These are phyloP conservation scores for Patella ulyssiponensis DNA, from an alignment of 2,888 invertebrate species.

Conservation along the genomic window DNA sequence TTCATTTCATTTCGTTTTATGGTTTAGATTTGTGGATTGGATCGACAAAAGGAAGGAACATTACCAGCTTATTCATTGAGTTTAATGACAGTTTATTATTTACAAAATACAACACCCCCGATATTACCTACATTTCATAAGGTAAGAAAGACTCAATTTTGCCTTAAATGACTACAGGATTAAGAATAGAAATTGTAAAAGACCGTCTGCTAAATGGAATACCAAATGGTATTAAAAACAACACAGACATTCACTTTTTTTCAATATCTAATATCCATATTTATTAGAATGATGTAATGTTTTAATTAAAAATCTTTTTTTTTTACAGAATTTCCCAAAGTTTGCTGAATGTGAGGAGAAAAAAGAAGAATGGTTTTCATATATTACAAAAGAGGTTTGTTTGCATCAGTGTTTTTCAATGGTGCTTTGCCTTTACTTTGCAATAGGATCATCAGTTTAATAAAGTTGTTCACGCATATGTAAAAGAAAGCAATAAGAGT, in stretches of 20 bases:
- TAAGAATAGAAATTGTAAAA: too few species aligned
- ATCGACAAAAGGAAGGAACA: conserved; percentile 73
- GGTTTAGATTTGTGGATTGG: conserved; percentile 72
- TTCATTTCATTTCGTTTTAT: too few species aligned
- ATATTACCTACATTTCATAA: conserved; percentile 74
- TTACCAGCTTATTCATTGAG: conserved; percentile 74
- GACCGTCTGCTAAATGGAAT: too few species aligned
- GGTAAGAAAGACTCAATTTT: conserved; percentile 46
- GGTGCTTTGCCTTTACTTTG: neutral
- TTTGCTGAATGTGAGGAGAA: conserved; percentile 5
- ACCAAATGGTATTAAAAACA: too few species aligned
- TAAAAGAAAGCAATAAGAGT: too few species aligned
- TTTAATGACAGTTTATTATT: conserved; percentile 74
- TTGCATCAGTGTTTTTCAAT: neutral
- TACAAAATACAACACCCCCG: conserved; percentile 72
- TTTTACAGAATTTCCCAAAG: conserved; percentile 8
- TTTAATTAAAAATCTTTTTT: neutral
- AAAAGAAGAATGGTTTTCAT: conserved; percentile 10
- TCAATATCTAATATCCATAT: too few species aligned
- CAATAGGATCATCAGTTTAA: too few species aligned
- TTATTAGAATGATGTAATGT: too few species aligned
- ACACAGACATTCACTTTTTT: too few species aligned
- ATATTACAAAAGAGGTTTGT: conserved; percentile 10
- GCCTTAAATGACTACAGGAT: too few species aligned
- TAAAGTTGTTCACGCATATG: too few species aligned